Base-by-base conservation (phyloP, 2,888 invertebrate genomes). In the Kryphioiulus occultus region DNA sequence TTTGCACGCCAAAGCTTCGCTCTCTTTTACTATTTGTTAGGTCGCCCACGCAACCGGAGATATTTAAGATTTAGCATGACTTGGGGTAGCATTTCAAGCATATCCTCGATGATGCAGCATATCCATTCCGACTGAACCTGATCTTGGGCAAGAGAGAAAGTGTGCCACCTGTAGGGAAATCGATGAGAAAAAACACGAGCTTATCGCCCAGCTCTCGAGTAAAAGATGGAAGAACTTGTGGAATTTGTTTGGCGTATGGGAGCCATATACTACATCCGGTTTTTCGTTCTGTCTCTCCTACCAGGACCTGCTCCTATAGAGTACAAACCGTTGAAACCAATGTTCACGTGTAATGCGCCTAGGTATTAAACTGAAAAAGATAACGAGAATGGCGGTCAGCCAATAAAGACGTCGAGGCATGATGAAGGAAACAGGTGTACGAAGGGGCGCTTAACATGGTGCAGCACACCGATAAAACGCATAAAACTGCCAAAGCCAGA, bases 101-200 rank as follows among this genome's bases (percentile, higher is more conserved):
- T 68, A 68, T 68, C 68, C 68, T 68, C 68, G 68, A 10, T 22
- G 0, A 26, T 22, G 22, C 68, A 22, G 22, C 59, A 10, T 59
- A n/a, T 22, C 5, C 22, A 59, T 3, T 59, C 22, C 59, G 12
- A 68, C 68, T 12, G 68, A 68, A 68, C 68, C 68, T 68, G 68
- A 68, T 68, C 68, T 68, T 22, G 68, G 22, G 68, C 68, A 5
- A n/a, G n/a, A 12, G n/a, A 68, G 26, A 68, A 68, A 22, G 47
- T 68, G 68, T 68, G 68, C 68, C 68, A 68, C 68, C 68, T 68
- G 68, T 68, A 47, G 68, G 68, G 68, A 68, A 68, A 68, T 68
- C 68, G 68, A 68, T 68, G 26, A 68, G 68, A 9, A 26, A 68
- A 68, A 68, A 68, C 68, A 68, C 22, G 26, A 68, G 68, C 26